phyloP scores from a whole-genome alignment of 2,888 invertebrate genomes.

The Dryobotodes eremita region DNA sequence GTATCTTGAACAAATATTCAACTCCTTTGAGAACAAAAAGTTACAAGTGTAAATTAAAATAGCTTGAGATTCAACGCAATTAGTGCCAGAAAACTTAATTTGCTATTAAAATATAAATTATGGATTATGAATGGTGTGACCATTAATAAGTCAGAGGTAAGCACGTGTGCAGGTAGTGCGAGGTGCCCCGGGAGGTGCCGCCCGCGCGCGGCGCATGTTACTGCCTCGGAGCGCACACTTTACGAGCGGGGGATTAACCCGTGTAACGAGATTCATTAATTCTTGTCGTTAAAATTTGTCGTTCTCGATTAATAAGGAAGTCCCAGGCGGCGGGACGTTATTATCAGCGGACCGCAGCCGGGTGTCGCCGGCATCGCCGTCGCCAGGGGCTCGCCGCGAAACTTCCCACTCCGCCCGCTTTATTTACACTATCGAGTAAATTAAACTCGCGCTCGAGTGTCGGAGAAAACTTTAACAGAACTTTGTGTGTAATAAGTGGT shows the following conservation, averaged over 20 bases:
- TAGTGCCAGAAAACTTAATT: not conserved
- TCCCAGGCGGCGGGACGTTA: conserved; percentile 88
- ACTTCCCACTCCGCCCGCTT: conserved; percentile 90
- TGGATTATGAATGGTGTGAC: conserved; percentile 19
- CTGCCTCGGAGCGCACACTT: conserved; percentile 88
- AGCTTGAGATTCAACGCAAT: not conserved
- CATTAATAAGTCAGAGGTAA: conserved; percentile 39
- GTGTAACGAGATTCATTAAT: conserved; percentile 91
- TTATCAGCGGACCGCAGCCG: conserved; percentile 89
- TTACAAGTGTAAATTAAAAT: conserved; percentile 6
- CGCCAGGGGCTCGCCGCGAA: conserved; percentile 84
- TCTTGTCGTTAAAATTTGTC: conserved; percentile 92
- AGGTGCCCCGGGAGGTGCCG: conserved; percentile 71
- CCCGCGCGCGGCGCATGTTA: conserved; percentile 85
- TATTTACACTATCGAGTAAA: conserved; percentile 91
- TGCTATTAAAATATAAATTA: not conserved
- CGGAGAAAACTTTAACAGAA: conserved; percentile 90
- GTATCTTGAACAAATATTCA: conserved; percentile 30
- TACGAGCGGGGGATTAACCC: conserved; percentile 91
- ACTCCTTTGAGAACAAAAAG: conserved; percentile 13
- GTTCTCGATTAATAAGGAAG: conserved; percentile 91
- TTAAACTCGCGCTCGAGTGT: conserved; percentile 90
- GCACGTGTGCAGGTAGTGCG: conserved; percentile 65
- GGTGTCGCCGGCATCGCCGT: conserved; percentile 73
- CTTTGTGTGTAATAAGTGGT: conserved; percentile 91